These are phyloP conservation scores for Arvicola amphibius DNA, from an alignment of 2,797 vertebrate species.

Conservation along the genomic window DNA sequence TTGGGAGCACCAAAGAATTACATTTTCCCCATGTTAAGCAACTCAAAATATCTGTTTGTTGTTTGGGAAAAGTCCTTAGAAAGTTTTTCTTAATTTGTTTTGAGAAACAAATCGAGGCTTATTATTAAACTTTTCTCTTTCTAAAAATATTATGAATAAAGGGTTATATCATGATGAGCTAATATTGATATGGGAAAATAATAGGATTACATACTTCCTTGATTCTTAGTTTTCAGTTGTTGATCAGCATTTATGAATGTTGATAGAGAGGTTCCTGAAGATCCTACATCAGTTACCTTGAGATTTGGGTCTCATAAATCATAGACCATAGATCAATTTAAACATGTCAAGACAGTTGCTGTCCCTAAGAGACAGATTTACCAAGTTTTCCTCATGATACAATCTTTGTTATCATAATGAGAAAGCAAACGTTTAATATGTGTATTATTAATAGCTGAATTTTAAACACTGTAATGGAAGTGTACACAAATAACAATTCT, in stretches of 20 bases:
- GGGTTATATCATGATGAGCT: neutral
- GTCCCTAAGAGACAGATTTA: neutral
- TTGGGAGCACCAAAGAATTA: neutral
- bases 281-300: neutral
- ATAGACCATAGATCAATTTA: neutral
- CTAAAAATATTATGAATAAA: neutral
- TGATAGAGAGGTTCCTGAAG: neutral
- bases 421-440: slow-evolving; percentile 16
- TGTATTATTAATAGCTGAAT: neutral
- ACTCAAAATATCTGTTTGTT: neutral
- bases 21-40: neutral
- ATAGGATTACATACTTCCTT: slow-evolving; percentile 9
- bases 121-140: neutral
- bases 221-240: neutral
- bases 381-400: neutral
- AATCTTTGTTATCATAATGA: slow-evolving; percentile 3
- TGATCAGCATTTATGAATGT: neutral
- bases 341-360: neutral
- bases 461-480: neutral
- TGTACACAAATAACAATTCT: neutral
- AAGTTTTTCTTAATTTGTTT: neutral
- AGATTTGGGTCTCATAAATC: neutral
- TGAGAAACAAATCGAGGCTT: neutral
- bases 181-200: slow-evolving; percentile 1
- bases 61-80: neutral